phyloP scores from a whole-genome alignment of 53 echinoderm and acorn worm genomes.

The Actinopyga echinites region DNA sequence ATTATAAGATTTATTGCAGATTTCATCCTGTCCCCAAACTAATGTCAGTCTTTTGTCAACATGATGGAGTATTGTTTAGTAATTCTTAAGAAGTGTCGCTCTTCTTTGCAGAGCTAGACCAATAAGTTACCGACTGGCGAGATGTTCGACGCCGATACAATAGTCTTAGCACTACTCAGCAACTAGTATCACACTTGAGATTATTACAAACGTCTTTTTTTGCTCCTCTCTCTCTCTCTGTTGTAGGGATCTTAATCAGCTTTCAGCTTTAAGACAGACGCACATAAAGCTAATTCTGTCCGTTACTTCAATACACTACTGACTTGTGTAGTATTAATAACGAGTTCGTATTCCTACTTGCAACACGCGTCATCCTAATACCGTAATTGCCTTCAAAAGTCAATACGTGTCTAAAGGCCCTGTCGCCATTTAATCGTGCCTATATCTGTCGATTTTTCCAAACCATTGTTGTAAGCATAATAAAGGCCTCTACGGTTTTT shows the following conservation, averaged over 20 bases:
- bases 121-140: constrained; percentile 5
- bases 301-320: too few species aligned
- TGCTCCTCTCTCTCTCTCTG: too few species aligned
- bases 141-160: too few species aligned
- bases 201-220: too few species aligned
- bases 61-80: constrained; percentile 36
- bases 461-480: constrained; percentile 3
- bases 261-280: too few species aligned
- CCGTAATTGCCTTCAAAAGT: not conserved
- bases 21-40: not conserved
- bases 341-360: too few species aligned
- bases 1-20: constrained; percentile 27
- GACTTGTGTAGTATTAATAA: too few species aligned
- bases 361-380: not conserved
- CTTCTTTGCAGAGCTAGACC: constrained; percentile 1
- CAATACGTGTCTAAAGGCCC: not conserved
- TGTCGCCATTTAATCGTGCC: constrained; percentile 26
- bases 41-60: constrained; percentile 9
- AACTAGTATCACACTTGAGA: too few species aligned
- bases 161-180: too few species aligned
- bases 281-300: too few species aligned
- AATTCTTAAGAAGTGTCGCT: constrained; percentile 13
- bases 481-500: not conserved
- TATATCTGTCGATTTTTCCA: not conserved
- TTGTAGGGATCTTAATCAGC: too few species aligned